Percentiles rank a stretch among this genome's conserved stretches.
Conservation (phyloP, 2,797 vertebrate genomes). For the Alca torda region DNA sequence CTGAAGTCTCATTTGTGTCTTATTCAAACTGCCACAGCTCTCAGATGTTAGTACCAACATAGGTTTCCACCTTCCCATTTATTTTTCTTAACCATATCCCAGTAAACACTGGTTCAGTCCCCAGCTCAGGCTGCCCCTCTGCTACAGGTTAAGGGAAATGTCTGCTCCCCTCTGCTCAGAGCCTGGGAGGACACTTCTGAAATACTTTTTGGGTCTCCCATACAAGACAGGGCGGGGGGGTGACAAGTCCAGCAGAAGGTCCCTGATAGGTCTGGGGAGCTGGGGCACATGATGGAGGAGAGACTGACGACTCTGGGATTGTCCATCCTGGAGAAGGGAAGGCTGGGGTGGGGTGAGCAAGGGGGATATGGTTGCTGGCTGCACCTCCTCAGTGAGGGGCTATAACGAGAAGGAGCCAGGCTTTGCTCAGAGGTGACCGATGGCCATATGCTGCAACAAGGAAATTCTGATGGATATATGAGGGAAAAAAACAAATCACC, state of each 20-base stretch:
- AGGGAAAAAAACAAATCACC: not conserved
- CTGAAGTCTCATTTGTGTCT: not conserved
- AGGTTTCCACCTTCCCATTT: not conserved
- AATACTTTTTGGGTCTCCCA: not conserved
- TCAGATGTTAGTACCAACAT: not conserved
- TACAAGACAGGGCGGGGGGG: not conserved
- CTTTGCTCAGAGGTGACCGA: not conserved
- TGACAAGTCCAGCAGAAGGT: not conserved
- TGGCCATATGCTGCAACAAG: not conserved
- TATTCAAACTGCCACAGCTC: not conserved
- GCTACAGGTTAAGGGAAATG: not conserved
- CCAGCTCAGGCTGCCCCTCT: not conserved
- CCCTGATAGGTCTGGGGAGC: not conserved
- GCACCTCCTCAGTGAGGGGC: accelerated
- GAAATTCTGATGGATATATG: not conserved
- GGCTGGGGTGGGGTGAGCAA: too few relatives aligned
- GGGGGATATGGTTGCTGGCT: not conserved
- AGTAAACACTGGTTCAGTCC: not conserved
- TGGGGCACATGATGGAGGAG: not conserved
- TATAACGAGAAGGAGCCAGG: not conserved
- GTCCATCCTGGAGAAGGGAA: not conserved
- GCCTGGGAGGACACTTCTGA: not conserved
- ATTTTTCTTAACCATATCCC: not conserved
- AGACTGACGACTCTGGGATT: not conserved
- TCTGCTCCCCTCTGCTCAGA: not conserved